Evolutionary conservation across 2,113 vertebrate genomes (phyloP).

Genomic region (Drymodes brunneopygia): DNA sequence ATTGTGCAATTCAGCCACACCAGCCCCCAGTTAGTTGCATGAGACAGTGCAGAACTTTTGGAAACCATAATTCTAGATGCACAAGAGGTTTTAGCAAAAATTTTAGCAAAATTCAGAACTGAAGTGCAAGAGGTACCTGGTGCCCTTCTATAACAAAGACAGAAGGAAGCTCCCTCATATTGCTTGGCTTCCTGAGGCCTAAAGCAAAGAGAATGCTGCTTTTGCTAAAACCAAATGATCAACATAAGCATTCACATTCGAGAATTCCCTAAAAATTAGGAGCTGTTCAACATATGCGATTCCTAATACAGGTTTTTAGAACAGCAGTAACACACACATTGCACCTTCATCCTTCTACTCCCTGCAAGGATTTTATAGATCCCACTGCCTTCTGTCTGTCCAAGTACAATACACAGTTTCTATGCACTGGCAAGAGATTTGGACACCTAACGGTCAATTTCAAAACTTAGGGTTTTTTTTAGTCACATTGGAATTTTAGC

Average conservation of each 20-base stretch:
- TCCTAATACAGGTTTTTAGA: not conserved
- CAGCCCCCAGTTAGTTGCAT: not conserved
- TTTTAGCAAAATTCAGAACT: not conserved
- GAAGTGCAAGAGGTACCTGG: not conserved
- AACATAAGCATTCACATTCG: not conserved
- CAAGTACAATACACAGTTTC: not conserved
- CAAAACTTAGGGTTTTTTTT: not conserved
- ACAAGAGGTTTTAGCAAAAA: not conserved
- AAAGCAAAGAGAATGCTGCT: not conserved
- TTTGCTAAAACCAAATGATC: not conserved
- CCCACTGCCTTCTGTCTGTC: not conserved
- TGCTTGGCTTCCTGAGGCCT: not conserved
- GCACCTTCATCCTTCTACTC: not conserved
- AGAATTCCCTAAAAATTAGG: not conserved
- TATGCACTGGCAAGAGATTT: not conserved
- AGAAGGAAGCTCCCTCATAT: not conserved
- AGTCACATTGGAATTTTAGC: not conserved
- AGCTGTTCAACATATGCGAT: not conserved
- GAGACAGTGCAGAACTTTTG: not conserved
- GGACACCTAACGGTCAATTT: not conserved
- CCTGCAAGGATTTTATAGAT: not conserved
- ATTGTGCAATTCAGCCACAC: not conserved
- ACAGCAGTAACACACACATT: not conserved
- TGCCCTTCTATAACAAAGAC: not conserved
- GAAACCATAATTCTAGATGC: not conserved